Base-by-base conservation (phyloP, 2,888 invertebrate species). In the Drosophila stalkeri region DNA sequence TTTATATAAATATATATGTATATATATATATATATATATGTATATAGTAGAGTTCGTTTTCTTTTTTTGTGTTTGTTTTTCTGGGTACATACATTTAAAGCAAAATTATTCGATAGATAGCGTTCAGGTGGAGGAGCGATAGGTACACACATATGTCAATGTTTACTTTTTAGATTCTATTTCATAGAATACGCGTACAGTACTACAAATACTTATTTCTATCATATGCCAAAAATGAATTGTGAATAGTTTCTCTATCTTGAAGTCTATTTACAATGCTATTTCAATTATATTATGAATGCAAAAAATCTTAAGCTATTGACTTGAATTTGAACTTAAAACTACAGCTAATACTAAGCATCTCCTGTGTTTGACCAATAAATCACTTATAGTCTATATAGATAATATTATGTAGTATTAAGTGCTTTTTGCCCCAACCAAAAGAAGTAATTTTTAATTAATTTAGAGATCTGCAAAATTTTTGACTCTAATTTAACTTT, bases 41-140 rank as follows among this genome's bases (percentile, higher is more conserved):
- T 60, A 63, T 69, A 56, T 64, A 54, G 23, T 55, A 57, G 23
- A 59, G 59, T 59, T 59, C 46, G 12, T 23, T 35, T 11, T 2
- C n/a, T n/a, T n/a, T n/a, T n/a, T n/a, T n/a, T n/a, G n/a, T n/a
- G n/a, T n/a, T n/a, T n/a, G n/a, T n/a, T 18, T 51, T 51, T 33
- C 46, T 47, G 37, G 59, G 47, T 59, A 75, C 67, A 81, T 72
- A 82, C 75, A 80, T 71, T 74, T 69, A 84, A 77, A 85, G 82
- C 81, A 79, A 75, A 83, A 84, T 81, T 60, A 82, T 80, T 64
- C 64, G 78, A 81, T 72, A 80, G 77, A 85, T 63, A 85, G 83
- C 82, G 75, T 82, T 86, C 85, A 86, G 86, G 86, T 86, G 85
- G 86, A 85, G 86, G 84, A 86, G 83, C 81, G 79, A 82, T 86